Conservation (phyloP, 2,113 vertebrate species). For the Dicentrarchus labrax region DNA sequence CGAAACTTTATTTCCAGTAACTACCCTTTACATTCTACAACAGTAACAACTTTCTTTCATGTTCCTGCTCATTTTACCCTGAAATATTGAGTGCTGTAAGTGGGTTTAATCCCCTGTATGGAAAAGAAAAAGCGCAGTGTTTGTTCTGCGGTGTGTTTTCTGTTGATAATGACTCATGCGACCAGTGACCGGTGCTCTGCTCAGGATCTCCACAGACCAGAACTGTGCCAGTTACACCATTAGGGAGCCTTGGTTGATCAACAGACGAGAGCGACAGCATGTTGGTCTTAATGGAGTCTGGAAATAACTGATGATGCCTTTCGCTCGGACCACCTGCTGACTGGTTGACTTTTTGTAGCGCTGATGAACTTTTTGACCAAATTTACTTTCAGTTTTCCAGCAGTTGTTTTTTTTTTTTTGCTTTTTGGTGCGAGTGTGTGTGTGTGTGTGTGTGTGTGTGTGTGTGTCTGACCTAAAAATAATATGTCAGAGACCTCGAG, state of each 20-base stretch:
- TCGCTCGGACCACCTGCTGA: neutral
- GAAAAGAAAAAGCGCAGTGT: slow-evolving; percentile 1
- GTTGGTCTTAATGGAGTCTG: slow-evolving; percentile 40
- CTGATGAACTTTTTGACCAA: slow-evolving; percentile 21
- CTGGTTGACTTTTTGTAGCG: neutral
- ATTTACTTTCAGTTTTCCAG: slow-evolving; percentile 12
- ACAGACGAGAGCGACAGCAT: neutral
- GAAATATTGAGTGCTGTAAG: slow-evolving; percentile 19
- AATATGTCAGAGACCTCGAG: neutral
- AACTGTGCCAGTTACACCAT: slow-evolving; percentile 61
- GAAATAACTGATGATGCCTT: slow-evolving; percentile 24
- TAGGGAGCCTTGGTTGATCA: slow-evolving; percentile 26
- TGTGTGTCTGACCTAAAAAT: neutral
- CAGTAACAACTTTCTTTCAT: neutral
- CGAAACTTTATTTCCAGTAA: neutral
- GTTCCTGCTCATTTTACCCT: slow-evolving; percentile 21
- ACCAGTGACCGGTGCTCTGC: slow-evolving; percentile 25
- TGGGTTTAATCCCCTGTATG: slow-evolving; percentile 15
- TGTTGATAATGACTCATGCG: slow-evolving; percentile 55
- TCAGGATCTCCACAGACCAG: slow-evolving; percentile 41
- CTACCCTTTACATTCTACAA: neutral
- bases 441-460: no score
- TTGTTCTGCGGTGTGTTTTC: slow-evolving; percentile 19
- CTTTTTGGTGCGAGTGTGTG: neutral
- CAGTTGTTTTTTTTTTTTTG: neutral